Percentiles rank a stretch among this genome's conserved stretches.
Evolutionary conservation across 2,888 invertebrate genomes (phyloP).

Genomic region (Macrophya alboannulata): DNA sequence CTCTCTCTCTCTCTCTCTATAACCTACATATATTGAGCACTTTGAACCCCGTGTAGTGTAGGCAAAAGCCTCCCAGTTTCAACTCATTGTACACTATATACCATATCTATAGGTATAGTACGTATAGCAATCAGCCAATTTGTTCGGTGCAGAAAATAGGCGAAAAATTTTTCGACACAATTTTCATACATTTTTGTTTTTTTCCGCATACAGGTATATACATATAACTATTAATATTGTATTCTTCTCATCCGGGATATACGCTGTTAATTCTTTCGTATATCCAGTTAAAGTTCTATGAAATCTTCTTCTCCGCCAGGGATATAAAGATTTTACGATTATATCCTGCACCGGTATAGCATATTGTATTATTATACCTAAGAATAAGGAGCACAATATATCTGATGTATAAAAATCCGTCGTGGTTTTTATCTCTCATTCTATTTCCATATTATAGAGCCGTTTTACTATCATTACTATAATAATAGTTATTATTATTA

Average conservation of each 20-base stretch:
- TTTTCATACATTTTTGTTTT: neutral
- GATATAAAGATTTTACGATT: constrained; percentile 12
- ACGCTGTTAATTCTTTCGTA: neutral
- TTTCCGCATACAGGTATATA: neutral
- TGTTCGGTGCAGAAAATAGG: neutral
- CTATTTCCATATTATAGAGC: neutral
- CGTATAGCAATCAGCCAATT: constrained; percentile 4
- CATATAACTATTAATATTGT: neutral
- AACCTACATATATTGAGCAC: constrained; percentile 17
- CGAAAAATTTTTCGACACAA: neutral
- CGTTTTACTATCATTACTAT: neutral
- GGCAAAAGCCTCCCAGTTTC: neutral
- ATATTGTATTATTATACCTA: neutral
- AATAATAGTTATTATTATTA: too few relatives aligned
- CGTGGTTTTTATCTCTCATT: neutral
- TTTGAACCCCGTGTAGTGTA: neutral
- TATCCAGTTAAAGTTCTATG: neutral
- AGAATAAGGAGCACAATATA: constrained; percentile 8
- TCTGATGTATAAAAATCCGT: constrained; percentile 1
- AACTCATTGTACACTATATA: neutral
- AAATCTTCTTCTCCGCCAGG: neutral
- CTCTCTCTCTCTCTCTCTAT: neutral
- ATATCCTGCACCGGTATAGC: neutral
- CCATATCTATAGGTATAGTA: neutral
- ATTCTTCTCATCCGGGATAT: neutral